Base-by-base conservation (phyloP, 1,140 invertebrate genomes). In the Aphelenchoides avenae region DNA sequence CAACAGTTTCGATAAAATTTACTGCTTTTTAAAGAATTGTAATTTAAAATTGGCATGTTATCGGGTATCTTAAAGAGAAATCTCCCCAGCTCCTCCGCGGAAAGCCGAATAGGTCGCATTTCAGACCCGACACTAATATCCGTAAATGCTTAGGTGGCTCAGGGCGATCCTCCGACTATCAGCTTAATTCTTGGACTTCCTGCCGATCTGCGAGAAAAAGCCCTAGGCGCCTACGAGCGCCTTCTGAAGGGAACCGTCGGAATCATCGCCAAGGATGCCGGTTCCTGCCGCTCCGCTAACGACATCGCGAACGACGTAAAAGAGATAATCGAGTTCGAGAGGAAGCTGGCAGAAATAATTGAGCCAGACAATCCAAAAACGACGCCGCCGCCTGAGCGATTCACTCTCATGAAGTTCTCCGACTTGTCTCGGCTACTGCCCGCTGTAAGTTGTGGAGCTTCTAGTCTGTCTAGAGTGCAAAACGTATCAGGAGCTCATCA, bases 1-100 rank as follows among this genome's bases (percentile, higher is more conserved):
- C n/a, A n/a, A n/a, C n/a, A n/a, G n/a, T n/a, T n/a, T n/a, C n/a
- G n/a, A n/a, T n/a, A n/a, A n/a, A n/a, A n/a, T n/a, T n/a, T n/a
- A n/a, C n/a, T n/a, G n/a, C n/a, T n/a, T n/a, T n/a, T n/a, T n/a
- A n/a, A n/a, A n/a, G n/a, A n/a, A n/a, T n/a, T n/a, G n/a, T n/a
- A n/a, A n/a, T n/a, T n/a, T n/a, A n/a, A n/a, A n/a, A n/a, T n/a
- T n/a, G n/a, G n/a, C n/a, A n/a, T n/a, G n/a, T n/a, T n/a, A n/a
- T n/a, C 22, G 52, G 66, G 18, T 67, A 67, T 54, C 58, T 67
- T 33, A 58, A 53, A 31, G 34, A 41, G 37, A 65, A 66, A 5
- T 27, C 51, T 47, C 20, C 29, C 7, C 22, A n/a, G 58, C 31
- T 26, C 64, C 18, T 46, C 47, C 20, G 50, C 71, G 30, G 66